Evolutionary conservation across 2,888 invertebrate species (phyloP).

Genomic region (Dexiosoma caninum): DNA sequence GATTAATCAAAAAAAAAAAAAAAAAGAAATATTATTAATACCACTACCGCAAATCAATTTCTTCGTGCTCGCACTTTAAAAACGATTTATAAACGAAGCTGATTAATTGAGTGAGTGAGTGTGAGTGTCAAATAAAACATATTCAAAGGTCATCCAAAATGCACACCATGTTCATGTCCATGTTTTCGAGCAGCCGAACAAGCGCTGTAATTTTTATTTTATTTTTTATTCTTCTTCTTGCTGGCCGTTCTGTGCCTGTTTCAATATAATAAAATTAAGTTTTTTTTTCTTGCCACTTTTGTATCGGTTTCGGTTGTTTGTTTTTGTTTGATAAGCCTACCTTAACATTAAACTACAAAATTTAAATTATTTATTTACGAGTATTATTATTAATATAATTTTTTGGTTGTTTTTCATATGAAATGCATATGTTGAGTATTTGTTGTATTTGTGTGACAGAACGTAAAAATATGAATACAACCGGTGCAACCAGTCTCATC

Average conservation of each 20-base stretch:
- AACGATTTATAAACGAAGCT: background rate
- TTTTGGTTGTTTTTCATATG: background rate
- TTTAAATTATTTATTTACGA: conserved; percentile 61
- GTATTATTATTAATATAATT: no score
- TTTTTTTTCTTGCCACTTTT: conserved; percentile 14
- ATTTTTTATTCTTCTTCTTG: background rate
- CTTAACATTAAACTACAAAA: conserved; percentile 76
- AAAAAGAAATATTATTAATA: no score
- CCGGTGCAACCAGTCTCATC: conserved; percentile 62
- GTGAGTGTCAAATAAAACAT: conserved; percentile 34
- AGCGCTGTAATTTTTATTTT: background rate
- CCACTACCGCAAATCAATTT: background rate
- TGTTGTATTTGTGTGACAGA: conserved; percentile 39
- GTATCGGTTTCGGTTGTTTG: background rate
- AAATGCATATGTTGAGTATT: conserved; percentile 66
- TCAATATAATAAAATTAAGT: background rate
- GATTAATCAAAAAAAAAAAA: no score
- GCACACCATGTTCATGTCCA: conserved; percentile 40
- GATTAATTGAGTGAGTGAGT: background rate
- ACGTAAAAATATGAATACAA: conserved; percentile 9
- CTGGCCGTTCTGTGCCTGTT: background rate
- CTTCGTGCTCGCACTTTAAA: conserved; percentile 1
- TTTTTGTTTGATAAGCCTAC: conserved; percentile 68
- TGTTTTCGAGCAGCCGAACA: conserved; percentile 36
- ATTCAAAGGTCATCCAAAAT: conserved; percentile 54